Evolutionary conservation across 2,113 vertebrate genomes (phyloP).

Genomic region (Otolemur garnettii): DNA sequence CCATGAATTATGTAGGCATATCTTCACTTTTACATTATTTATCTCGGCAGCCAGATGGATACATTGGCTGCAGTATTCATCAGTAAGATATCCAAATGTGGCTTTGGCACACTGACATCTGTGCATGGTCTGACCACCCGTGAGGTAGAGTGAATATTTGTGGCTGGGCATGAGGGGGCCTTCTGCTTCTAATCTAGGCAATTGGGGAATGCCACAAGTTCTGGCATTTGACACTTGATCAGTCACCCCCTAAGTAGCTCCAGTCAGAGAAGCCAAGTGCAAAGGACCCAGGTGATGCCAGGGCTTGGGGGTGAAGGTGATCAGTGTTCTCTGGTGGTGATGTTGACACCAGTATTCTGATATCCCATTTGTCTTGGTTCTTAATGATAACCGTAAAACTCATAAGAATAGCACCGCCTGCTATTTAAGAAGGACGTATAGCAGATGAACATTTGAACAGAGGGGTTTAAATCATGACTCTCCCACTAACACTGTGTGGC

Average conservation of each 20-base stretch:
- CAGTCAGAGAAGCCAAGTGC: background rate
- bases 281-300: background rate
- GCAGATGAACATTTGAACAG: accelerated
- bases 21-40: constrained; percentile 76
- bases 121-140: constrained; percentile 59
- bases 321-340: background rate
- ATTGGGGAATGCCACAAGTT: background rate
- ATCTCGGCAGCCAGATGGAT: constrained; percentile 81
- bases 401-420: background rate
- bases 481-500: background rate
- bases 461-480: background rate
- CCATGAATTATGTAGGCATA: constrained; percentile 77
- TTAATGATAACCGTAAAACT: background rate
- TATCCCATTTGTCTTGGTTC: background rate
- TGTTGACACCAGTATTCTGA: accelerated
- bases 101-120: constrained; percentile 71
- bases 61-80: constrained; percentile 76
- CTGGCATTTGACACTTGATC: constrained; percentile 25
- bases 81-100: constrained; percentile 76
- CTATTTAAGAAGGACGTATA: background rate
- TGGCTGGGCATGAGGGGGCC: background rate
- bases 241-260: constrained; percentile 43
- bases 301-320: background rate
- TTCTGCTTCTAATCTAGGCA: background rate
- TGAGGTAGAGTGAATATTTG: constrained; percentile 48